Percentiles rank a stretch among this genome's conserved stretches.
Evolutionary conservation across 2,797 vertebrate genomes (phyloP).

Genomic region (Lagodon rhomboides): DNA sequence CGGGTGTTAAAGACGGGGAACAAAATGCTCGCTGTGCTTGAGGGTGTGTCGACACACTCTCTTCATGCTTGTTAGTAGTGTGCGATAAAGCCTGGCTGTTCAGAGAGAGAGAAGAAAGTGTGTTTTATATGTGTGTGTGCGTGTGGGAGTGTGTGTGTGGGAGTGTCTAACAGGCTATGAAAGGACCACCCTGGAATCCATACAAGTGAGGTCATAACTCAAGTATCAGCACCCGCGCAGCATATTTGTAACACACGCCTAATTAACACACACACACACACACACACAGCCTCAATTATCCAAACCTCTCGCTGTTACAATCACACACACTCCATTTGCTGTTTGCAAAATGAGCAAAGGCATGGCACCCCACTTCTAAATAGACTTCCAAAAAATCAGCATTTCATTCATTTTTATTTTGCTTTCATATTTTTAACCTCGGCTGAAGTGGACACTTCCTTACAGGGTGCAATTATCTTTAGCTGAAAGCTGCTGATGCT

Average conservation of each 20-base stretch:
- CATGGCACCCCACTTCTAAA: not conserved
- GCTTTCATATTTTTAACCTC: not conserved
- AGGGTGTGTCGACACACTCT: conserved; percentile 64
- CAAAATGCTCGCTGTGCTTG: conserved; percentile 65
- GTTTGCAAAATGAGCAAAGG: not conserved
- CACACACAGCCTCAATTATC: conserved; percentile 2
- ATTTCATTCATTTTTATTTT: not conserved
- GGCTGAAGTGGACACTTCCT: not conserved
- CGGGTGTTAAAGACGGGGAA: conserved; percentile 51
- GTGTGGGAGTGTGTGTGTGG: conserved; percentile 36
- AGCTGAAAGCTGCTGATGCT: not conserved
- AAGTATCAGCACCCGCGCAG: conserved; percentile 44
- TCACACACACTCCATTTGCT: not conserved
- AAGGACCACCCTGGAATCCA: conserved; percentile 79
- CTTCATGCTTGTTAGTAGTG: conserved; percentile 67
- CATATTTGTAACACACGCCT: conserved; percentile 34
- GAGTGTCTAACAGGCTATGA: conserved; percentile 51
- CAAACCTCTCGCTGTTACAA: not conserved
- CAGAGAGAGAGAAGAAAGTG: conserved; percentile 40
- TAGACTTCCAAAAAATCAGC: not conserved
- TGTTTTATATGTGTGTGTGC: conserved; percentile 34
- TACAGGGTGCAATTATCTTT: conserved; percentile 3
- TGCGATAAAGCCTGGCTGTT: conserved; percentile 67
- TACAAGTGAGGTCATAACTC: conserved; percentile 75
- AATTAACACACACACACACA: conserved; percentile 38